phyloP scores from a whole-genome alignment of 1,140 invertebrate genomes.

The Pseudomyrmex sp. region DNA sequence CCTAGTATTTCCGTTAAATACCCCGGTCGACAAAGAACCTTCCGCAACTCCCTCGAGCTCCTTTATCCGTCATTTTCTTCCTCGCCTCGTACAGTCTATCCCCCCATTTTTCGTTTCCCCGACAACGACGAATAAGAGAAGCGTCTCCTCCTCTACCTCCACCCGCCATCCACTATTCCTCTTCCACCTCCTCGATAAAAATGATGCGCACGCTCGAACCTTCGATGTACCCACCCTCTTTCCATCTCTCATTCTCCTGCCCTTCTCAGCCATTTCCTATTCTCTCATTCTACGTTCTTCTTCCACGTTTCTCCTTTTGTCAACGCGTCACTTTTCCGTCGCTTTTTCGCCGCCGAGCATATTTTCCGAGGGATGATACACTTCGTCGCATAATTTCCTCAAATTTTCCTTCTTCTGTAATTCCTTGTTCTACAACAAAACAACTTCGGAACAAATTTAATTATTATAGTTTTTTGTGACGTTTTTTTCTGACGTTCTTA shows the following conservation, averaged over 20 bases:
- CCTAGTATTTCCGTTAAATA: constrained; percentile 80
- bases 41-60: constrained; percentile 70
- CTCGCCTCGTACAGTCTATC: constrained; percentile 65
- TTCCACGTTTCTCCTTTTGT: constrained; percentile 64
- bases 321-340: constrained; percentile 72
- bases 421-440: constrained; percentile 8
- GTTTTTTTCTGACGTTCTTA: too few species aligned
- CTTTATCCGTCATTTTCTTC: constrained; percentile 73
- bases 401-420: constrained; percentile 3
- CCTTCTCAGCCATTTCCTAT: constrained; percentile 28
- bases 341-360: constrained; percentile 70
- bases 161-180: neutral
- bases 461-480: neutral
- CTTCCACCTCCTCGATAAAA: constrained; percentile 64
- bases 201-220: constrained; percentile 75
- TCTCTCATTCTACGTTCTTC: constrained; percentile 50
- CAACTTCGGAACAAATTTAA: constrained; percentile 11
- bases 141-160: constrained; percentile 54
- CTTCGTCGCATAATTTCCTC: neutral
- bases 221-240: constrained; percentile 41
- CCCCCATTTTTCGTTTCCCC: constrained; percentile 70
- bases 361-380: constrained; percentile 65
- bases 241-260: constrained; percentile 26
- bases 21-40: constrained; percentile 78
- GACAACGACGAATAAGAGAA: constrained; percentile 75